Evolutionary conservation across 2,888 invertebrate species (phyloP).

Genomic region (Allygus modestus): DNA sequence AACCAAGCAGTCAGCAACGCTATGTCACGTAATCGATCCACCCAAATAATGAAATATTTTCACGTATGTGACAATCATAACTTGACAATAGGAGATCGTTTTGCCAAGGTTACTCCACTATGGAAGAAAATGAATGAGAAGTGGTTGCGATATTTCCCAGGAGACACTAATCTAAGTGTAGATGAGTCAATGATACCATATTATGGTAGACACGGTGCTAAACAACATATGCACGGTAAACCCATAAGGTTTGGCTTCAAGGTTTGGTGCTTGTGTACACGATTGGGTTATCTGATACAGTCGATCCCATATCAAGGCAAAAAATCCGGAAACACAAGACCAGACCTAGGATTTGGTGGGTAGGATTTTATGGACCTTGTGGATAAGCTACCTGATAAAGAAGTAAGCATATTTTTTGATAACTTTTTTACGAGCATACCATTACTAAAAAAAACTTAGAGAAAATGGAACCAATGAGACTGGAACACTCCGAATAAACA

Average conservation of each 20-base stretch:
- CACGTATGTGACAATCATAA: slow-evolving; percentile 60
- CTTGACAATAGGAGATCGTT: slow-evolving; percentile 62
- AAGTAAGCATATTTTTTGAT: slow-evolving; percentile 17
- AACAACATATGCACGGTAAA: slow-evolving; percentile 57
- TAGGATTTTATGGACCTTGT: slow-evolving; percentile 30
- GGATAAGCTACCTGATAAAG: slow-evolving; percentile 42
- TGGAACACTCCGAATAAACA: background rate
- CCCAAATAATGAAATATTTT: slow-evolving; percentile 50
- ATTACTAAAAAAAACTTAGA: slow-evolving; percentile 24
- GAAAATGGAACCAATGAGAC: background rate
- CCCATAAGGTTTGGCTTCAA: slow-evolving; percentile 55
- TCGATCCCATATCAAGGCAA: slow-evolving; percentile 3
- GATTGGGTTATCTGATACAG: slow-evolving; percentile 12
- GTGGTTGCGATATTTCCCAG: slow-evolving; percentile 53
- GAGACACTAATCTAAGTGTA: slow-evolving; percentile 25
- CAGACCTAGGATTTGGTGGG: slow-evolving; percentile 19
- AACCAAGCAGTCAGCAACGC: slow-evolving; percentile 48
- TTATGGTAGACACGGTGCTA: slow-evolving; percentile 53
- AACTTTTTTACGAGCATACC: slow-evolving; percentile 42
- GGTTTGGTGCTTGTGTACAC: slow-evolving; percentile 10
- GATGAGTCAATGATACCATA: slow-evolving; percentile 57
- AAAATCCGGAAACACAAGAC: background rate
- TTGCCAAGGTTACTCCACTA: slow-evolving; percentile 62
- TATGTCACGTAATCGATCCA: slow-evolving; percentile 4
- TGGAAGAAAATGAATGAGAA: slow-evolving; percentile 63